Evolutionary conservation across 2,113 vertebrate genomes (phyloP).

Genomic region (Cyanoramphus novaezelandiae): DNA sequence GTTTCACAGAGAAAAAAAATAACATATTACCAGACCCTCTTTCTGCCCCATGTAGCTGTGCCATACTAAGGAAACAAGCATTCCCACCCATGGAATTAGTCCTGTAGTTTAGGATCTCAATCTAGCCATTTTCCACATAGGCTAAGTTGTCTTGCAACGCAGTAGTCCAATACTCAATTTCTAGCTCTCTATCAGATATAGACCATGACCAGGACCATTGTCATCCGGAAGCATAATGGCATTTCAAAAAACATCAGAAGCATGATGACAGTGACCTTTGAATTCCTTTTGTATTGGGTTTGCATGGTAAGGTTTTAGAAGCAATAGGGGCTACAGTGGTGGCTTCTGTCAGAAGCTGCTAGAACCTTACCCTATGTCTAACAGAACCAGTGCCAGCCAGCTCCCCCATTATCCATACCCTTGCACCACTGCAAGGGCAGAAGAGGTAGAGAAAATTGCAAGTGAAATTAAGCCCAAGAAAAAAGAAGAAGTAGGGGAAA

Average conservation of each 20-base stretch:
- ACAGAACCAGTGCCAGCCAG: background rate
- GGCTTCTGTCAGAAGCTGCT: background rate
- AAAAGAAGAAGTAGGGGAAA: background rate
- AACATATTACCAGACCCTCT: background rate
- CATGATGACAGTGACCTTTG: background rate
- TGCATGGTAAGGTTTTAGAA: background rate
- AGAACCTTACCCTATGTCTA: background rate
- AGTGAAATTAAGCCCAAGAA: background rate
- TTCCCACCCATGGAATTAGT: background rate
- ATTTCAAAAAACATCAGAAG: background rate
- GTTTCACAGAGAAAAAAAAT: background rate
- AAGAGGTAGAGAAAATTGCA: background rate
- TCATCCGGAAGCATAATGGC: background rate
- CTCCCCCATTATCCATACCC: background rate
- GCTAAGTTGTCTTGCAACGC: background rate
- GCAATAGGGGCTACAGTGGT: background rate
- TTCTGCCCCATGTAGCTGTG: background rate
- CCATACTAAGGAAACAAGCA: background rate
- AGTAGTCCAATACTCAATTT: background rate
- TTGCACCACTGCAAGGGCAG: background rate
- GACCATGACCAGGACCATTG: background rate
- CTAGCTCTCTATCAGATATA: background rate
- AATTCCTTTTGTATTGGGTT: background rate
- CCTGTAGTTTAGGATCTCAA: background rate
- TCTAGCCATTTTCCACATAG: background rate